Evolutionary conservation across 2,888 invertebrate genomes (phyloP), one percentile per base, ranked within the genome.

Genomic region (Pyralis farinalis): DNA sequence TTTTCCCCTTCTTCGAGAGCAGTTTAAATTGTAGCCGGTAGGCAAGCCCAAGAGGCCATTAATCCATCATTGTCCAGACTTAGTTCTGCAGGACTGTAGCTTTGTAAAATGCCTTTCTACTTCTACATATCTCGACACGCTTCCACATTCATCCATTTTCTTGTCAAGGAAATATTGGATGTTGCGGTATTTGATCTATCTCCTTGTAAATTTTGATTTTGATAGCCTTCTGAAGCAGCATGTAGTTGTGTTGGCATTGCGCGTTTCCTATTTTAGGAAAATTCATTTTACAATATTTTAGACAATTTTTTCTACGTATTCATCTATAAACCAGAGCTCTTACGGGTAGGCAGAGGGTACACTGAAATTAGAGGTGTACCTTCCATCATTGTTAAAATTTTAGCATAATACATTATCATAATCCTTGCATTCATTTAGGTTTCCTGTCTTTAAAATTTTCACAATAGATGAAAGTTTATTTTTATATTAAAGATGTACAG

Each of bases 61-160:
- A 75, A 80, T 81, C 76, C 67, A 74, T 79, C 76, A 78, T 68
- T 75, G 68, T 69, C 39, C 39, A 12, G 76, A 72, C 68, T 8
- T 53, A 58, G 55, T 40, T 51, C 49, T 48, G 46, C 49, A 50
- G 58, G 53, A 33, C 44, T 46, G 34, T 37, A 47, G 58, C 53
- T 59, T 55, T 50, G 44, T 51, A 51, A 41, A 45, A 43, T 46
- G 43, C 43, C 43, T 49, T 46, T 36, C 40, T 42, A 46, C 41
- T 41, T 44, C 45, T 43, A 42, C 41, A 35, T 37, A 42, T 34
- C 32, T 34, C 35, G 39, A 46, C 47, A 44, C 39, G 43, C 44
- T 46, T 44, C 40, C 46, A 43, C 51, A 53, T 51, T 47, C 54
- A 57, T 55, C 52, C 46, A 50, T 56, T 55, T 60, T 52, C 53